These are phyloP conservation scores for Chaetodon trifascialis DNA, from an alignment of 2,113 vertebrate genomes.

Conservation along the genomic window DNA sequence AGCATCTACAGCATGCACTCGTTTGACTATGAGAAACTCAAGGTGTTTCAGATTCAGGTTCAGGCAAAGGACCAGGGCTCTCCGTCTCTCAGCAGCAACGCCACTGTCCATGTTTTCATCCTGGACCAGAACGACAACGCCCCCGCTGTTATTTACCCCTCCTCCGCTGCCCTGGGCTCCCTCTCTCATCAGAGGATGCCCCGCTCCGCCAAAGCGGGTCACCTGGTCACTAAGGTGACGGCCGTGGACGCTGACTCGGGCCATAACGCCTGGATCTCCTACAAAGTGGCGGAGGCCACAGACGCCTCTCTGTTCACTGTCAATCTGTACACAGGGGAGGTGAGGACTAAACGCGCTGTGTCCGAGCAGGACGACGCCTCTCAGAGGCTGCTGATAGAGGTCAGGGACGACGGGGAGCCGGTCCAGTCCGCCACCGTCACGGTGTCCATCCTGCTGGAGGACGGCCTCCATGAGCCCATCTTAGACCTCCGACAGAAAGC, in stretches of 20 bases:
- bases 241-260: constrained; percentile 90
- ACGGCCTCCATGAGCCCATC: constrained; percentile 74
- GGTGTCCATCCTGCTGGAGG: constrained; percentile 75
- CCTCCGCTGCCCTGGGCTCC: constrained; percentile 64
- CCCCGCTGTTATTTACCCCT: constrained; percentile 87
- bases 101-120: constrained; percentile 80
- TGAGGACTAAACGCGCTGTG: constrained; percentile 87
- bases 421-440: constrained; percentile 88
- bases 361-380: constrained; percentile 84
- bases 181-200: constrained; percentile 84
- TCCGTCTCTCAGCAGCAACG: constrained; percentile 78
- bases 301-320: constrained; percentile 86
- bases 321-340: constrained; percentile 87
- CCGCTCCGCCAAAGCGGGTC: constrained; percentile 84
- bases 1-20: constrained; percentile 84
- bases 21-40: constrained; percentile 88
- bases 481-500: constrained; percentile 55
- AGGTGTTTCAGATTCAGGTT: constrained; percentile 84
- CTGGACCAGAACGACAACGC: constrained; percentile 88
- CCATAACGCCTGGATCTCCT: constrained; percentile 91
- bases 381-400: constrained; percentile 87
- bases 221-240: constrained; percentile 91
- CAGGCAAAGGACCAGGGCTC: constrained; percentile 85
- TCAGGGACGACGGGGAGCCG: constrained; percentile 86
- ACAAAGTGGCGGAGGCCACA: constrained; percentile 86